Percentiles rank a stretch among this genome's conserved stretches.
Conservation (phyloP, 2,797 vertebrate genomes). For the Poeciliopsis presidionis region DNA sequence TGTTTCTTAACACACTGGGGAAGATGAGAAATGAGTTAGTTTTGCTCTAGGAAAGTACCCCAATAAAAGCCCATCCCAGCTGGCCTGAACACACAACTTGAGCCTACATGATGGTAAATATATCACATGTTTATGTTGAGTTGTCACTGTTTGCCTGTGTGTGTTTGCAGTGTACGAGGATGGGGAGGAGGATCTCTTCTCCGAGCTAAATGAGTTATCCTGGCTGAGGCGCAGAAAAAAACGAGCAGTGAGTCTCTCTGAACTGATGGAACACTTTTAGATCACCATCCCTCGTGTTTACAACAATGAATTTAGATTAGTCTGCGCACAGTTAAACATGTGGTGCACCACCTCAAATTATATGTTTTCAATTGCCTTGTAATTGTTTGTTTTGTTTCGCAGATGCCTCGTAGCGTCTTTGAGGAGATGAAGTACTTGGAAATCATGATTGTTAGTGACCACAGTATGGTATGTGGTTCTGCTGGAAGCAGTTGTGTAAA, state of each 20-base stretch:
- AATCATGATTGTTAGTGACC: constrained; percentile 96
- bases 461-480: constrained; percentile 89
- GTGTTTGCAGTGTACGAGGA: constrained; percentile 78
- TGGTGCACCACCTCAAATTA: constrained; percentile 10
- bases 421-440: constrained; percentile 98
- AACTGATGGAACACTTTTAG: constrained; percentile 23
- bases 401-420: constrained; percentile 92
- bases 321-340: constrained; percentile 9
- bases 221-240: constrained; percentile 92
- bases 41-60: not conserved
- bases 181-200: constrained; percentile 71
- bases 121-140: constrained; percentile 16
- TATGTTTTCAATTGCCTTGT: not conserved
- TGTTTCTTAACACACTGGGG: not conserved
- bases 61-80: not conserved
- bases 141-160: constrained; percentile 47
- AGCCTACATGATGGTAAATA: constrained; percentile 26
- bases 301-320: not conserved
- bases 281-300: constrained; percentile 15
- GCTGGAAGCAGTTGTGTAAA: constrained; percentile 6
- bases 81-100: constrained; percentile 2
- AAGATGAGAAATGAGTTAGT: not conserved
- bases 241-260: constrained; percentile 86
- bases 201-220: constrained; percentile 86
- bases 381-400: constrained; percentile 47